Base-by-base conservation (phyloP, 2,797 vertebrate genomes). In the Triplophysa bombifrons region DNA sequence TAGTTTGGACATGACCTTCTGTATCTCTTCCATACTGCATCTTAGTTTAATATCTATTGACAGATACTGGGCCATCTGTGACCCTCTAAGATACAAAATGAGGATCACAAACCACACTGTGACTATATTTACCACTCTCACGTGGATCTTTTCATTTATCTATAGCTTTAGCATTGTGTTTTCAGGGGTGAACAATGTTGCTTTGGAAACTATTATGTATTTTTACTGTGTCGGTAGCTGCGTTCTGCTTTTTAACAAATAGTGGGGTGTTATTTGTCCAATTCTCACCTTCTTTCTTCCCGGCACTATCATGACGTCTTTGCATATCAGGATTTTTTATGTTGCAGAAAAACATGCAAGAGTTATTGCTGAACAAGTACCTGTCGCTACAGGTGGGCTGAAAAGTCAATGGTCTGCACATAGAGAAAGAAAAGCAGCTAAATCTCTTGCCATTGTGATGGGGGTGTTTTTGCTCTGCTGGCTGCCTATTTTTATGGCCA, bases 21-120 rank as follows among this genome's bases (percentile, higher is more conserved):
- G 83, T 56, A 81, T 74, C 20, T 83, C 85, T 0, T 87, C 87
- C 8, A 72, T 88, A n/a, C 30, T 88, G 5, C 86, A 88, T 70
- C 76, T 88, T 8, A 74, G 85, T 78, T 80, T 85, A 53, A 83
- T 88, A 66, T 80, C 87, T 60, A 7, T 85, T n/a, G 87, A 88
- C 58, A 75, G 86, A 14, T 87, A 85, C 76, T 22, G 64, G 56
- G 87, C 87, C 16, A 82, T 88, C 25, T 86, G 86, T 66, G 82
- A 87, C 44, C 87, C 87, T 44, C 58, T 88, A 9, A 70, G 27
- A 3, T 88, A 88, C 51, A 80, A 22, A 70, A 58, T 67, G 51
- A 83, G 53, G 9, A 10, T 55, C 19, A 55, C 53, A 27, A 78
- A 75, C 46, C 61, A 19, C 19, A 76, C 12, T 22, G 55, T 58